Conservation (phyloP, 2,797 vertebrate genomes). For the Pipistrellus kuhlii region DNA sequence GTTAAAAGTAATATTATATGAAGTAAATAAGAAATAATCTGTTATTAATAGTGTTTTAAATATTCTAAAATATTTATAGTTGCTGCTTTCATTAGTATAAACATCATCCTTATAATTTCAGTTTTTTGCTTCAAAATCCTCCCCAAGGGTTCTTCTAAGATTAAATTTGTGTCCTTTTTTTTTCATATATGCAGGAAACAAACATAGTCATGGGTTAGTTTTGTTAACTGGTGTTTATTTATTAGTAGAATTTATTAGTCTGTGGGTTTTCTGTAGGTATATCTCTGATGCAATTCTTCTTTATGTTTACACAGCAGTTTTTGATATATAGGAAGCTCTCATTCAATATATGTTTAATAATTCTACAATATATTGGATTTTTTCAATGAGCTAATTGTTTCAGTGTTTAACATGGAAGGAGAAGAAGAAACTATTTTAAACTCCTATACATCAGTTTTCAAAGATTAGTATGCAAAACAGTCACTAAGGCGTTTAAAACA, state of each 20-base stretch:
- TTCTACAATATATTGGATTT: not conserved
- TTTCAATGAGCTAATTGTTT: not conserved
- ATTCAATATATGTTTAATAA: conserved; percentile 4
- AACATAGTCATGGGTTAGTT: not conserved
- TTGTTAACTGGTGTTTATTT: not conserved
- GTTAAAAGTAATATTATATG: no score
- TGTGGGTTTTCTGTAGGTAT: not conserved
- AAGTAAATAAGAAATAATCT: not conserved
- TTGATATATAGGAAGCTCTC: not conserved
- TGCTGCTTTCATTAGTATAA: not conserved
- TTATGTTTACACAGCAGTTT: not conserved
- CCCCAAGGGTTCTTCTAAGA: not conserved
- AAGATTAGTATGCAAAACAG: not conserved
- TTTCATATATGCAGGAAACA: not conserved
- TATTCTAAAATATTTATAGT: not conserved
- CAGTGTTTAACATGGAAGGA: not conserved
- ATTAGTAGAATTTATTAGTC: not conserved
- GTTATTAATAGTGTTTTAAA: not conserved
- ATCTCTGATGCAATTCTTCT: not conserved
- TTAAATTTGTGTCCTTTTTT: not conserved
- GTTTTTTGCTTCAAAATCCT: not conserved
- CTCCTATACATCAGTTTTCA: not conserved
- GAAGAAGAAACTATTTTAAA: not conserved
- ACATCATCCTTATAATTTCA: not conserved
- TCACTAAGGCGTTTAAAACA: not conserved